Evolutionary conservation across 2,888 invertebrate species (phyloP), one percentile per base, ranked within the genome.

Genomic region (Xylota segnis): DNA sequence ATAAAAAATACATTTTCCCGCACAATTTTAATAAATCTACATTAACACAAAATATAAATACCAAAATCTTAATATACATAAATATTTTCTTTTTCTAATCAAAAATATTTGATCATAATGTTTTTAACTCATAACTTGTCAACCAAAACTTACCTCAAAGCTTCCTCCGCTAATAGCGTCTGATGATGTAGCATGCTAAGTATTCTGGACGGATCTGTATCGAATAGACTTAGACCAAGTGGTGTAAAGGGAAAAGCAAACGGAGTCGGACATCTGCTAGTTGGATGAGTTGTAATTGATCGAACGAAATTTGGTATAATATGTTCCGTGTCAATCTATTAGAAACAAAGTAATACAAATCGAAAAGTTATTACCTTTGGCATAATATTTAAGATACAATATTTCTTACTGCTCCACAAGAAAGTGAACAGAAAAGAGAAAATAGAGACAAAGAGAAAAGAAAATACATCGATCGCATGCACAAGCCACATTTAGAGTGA

Each of bases 171-270:
- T 79, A 92, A 89, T 89, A 92, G 90, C 86, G 92, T 92, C 90
- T 92, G 92, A 87, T 92, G 94, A 88, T 94, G 94, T 88, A 94
- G 91, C 87, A 94, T 91, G 87, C 93, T 93, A 87, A 94, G 92
- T 65, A 94, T 92, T 88, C 94, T 93, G 89, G 94, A 94, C 89
- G 94, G 93, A 91, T 92, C 92, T 83, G 92, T 91, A 89, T 93
- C 93, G 87, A 92, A 92, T 75, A 92, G 90, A 90, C 92, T 91
- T 87, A 92, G 88, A 68, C 92, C 92, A 86, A 92, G 90, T 12
- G 94, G 93, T 34, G 94, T 93, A 88, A 94, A 94, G 7, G 94
- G 94, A 87, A 94, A 93, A 74, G 93, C 93, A 89, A 94, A 94
- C 32, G 94, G 94, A 18, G 94, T 93, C 52, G 94, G 93, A 81